Evolutionary conservation across 1,140 invertebrate genomes (phyloP).

Genomic region (Latrodectus geometricus): DNA sequence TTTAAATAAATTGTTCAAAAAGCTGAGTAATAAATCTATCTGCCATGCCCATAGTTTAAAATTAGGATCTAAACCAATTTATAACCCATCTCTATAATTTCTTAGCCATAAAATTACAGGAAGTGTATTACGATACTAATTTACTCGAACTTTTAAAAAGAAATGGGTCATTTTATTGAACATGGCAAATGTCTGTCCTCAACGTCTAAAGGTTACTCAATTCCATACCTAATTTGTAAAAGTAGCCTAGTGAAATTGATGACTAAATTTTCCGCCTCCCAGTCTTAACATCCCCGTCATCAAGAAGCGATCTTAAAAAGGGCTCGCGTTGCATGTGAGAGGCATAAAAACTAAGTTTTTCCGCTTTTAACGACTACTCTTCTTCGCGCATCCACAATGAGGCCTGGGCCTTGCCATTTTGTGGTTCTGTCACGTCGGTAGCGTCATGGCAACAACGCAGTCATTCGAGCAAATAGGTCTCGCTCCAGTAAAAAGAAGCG

Average conservation of each 20-base stretch:
- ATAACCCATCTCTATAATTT: too few relatives aligned
- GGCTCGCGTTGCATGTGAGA: conserved; percentile 17
- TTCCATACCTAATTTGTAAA: conserved; percentile 30
- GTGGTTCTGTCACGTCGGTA: conserved; percentile 11
- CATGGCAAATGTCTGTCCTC: neutral
- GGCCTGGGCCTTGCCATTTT: conserved; percentile 3
- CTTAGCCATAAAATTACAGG: too few relatives aligned
- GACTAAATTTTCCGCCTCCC: conserved; percentile 9
- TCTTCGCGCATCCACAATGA: conserved; percentile 3
- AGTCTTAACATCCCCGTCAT: conserved; percentile 4
- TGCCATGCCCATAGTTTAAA: too few relatives aligned
- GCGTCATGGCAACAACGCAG: conserved; percentile 23
- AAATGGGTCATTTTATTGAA: neutral
- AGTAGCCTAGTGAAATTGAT: conserved; percentile 26
- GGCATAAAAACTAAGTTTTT: conserved; percentile 37
- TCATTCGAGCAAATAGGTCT: conserved; percentile 32
- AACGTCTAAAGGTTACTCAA: conserved; percentile 3
- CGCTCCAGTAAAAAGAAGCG: conserved; percentile 19
- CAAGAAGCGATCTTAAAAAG: conserved; percentile 27
- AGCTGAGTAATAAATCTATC: too few relatives aligned
- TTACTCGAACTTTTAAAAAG: too few relatives aligned
- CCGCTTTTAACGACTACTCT: conserved; percentile 25
- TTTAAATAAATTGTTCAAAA: too few relatives aligned
- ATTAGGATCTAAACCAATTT: too few relatives aligned
- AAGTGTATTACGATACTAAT: too few relatives aligned